Base-by-base conservation (phyloP, 2,888 invertebrate species). In the Tupiocoris notatus region DNA sequence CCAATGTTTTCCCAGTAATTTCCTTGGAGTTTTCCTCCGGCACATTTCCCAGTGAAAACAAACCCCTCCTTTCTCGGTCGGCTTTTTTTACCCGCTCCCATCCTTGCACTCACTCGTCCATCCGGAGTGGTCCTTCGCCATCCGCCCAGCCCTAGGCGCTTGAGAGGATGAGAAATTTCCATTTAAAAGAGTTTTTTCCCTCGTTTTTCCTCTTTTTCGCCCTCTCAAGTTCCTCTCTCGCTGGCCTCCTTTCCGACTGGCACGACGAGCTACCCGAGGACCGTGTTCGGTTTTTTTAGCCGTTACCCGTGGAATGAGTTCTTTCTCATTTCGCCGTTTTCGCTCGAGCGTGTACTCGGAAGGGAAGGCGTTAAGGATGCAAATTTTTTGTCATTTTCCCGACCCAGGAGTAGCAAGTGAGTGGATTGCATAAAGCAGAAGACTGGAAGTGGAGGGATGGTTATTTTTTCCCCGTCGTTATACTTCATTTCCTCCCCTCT, bases 311-410 rank as follows among this genome's bases (percentile, higher is more conserved):
- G 76, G 77, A 77, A 77, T 78, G 79, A 78, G 76, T 76, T 75
- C 77, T 77, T 78, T 77, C 77, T 82, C 83, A 83, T 83, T 81
- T 83, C 70, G 24, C 57, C 57, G 39, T 39, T 39, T 39, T 39
- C 39, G 70, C 70, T 70, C 58, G 17, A 56, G 81, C 23, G 22
- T 23, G 12, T 56, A 18, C 63, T 2, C 21, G 63, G 25, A 22
- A 79, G 79, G 80, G 81, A 80, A 80, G 81, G 82, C 81, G 81
- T 79, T 78, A 79, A 78, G 79, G 77, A 78, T 79, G 80, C 78
- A 80, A 80, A 80, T 80, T 80, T 78, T 78, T 79, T 77, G 79
- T 79, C 79, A 79, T 79, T 77, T 75, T 75, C 64, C 75, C 39
- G 39, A 39, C 39, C 39, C 39, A 39, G 39, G 39, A 39, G 39